Conservation (phyloP, 2,797 vertebrate genomes). For the Sebastolobus altivelis region DNA sequence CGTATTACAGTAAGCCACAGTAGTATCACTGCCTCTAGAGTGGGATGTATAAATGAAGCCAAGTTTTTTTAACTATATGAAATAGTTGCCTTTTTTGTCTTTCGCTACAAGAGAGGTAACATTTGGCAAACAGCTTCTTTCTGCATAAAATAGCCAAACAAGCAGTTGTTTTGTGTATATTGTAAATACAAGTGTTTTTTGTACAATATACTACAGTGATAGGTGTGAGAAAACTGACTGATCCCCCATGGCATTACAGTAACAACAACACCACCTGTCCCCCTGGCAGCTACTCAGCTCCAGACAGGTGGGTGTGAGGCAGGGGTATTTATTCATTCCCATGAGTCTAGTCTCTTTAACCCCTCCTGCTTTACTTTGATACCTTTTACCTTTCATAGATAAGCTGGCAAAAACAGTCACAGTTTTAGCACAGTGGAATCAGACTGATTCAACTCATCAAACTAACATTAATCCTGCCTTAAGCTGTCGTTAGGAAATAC, state of each 20-base stretch:
- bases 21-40: background rate
- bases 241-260: constrained; percentile 10
- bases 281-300: constrained; percentile 42
- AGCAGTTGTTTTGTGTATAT: background rate
- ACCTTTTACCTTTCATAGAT: background rate
- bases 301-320: constrained; percentile 40
- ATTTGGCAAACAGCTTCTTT: background rate
- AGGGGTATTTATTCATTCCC: constrained; percentile 12
- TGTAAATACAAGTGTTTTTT: background rate
- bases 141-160: background rate
- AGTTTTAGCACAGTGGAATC: background rate
- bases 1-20: background rate
- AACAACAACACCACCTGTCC: constrained; percentile 55
- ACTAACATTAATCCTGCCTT: background rate
- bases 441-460: background rate
- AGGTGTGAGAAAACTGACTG: background rate
- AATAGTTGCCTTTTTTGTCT: background rate
- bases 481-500: background rate
- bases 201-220: background rate
- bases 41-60: background rate
- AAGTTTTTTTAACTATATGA: background rate
- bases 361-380: background rate
- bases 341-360: constrained; percentile 4
- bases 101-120: background rate
- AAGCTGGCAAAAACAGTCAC: background rate